These are phyloP conservation scores for Homarus gammarus DNA, from an alignment of 2,888 invertebrate species.

Conservation along the genomic window DNA sequence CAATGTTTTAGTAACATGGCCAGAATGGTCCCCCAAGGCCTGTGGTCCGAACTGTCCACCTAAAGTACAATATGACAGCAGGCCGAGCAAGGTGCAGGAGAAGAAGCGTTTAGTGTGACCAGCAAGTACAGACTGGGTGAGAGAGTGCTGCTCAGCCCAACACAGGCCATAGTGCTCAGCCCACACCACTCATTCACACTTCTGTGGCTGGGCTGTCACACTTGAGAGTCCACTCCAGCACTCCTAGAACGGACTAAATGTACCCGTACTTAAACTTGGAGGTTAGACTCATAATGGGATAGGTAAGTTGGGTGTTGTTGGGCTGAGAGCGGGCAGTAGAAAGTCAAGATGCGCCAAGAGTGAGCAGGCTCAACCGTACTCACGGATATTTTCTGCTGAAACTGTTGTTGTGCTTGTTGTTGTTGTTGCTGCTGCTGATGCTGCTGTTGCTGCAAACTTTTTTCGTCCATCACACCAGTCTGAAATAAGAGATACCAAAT, in stretches of 20 bases:
- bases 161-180: no score
- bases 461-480: constrained; percentile 31
- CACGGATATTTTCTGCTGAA: constrained; percentile 56
- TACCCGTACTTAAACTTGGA: no score
- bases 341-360: constrained; percentile 44
- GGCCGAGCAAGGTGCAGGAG: constrained; percentile 47
- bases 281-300: no score
- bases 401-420: constrained; percentile 40
- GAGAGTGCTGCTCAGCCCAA: neutral
- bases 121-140: constrained; percentile 39
- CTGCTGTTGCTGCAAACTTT: neutral
- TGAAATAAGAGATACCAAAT: constrained; percentile 12
- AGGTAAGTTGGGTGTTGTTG: neutral
- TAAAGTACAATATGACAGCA: constrained; percentile 14
- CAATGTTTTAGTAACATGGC: no score
- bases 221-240: no score
- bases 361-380: neutral
- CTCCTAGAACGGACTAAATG: no score
- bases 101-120: constrained; percentile 40
- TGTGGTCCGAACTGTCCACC: constrained; percentile 29
- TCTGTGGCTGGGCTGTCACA: no score
- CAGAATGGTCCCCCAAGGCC: constrained; percentile 3
- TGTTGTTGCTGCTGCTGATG: constrained; percentile 29
- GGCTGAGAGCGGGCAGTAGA: constrained; percentile 13
- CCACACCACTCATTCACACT: no score